Evolutionary conservation across 2,888 invertebrate genomes (phyloP), one percentile per base, ranked within the genome.

Genomic region (Chloromyia formosa): DNA sequence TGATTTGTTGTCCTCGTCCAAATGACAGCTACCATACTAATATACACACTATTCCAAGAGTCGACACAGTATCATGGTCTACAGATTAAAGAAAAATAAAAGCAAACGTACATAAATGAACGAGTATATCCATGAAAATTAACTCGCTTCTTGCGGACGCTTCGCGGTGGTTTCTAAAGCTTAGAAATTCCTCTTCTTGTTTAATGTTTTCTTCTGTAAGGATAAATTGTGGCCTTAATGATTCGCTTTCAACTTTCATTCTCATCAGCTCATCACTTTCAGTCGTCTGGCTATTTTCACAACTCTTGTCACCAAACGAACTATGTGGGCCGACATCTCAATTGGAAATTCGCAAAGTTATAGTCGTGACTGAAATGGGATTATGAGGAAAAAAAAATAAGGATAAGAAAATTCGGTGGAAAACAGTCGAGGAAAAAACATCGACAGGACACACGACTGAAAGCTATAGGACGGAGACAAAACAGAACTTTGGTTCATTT

Each of bases 291-390:
- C 66, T 22, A 49, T 49, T 66, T 66, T 22, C 66, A 66, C 49
- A 20, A 49, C 62, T 23, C 62, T 40, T 35, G 20, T 61, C 40
- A 40, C 40, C 40, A 45, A 9, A 20, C 49, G 42, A 49, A 66
- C 66, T 45, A 66, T 66, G 45, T 49, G 49, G 45, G 45, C 16
- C 62, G 45, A 66, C 49, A 66, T 66, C 66, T 22, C 66, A 66
- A 66, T 66, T 66, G 66, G 66, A 66, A 66, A 66, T 42, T 66
- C 35, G 20, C 66, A 66, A 66, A 66, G 49, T 49, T 66, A 20
- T 22, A 45, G 66, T 66, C 66, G 42, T 66, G 66, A 66, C 66
- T 66, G 16, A 10, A 23, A 42, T 66, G 22, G 49, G 66, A 66
- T 66, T 66, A 66, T 12, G 66, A 12, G 14, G 10, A 49, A 49